Evolutionary conservation across 2,888 invertebrate genomes (phyloP).

Genomic region (Acanthoscelides obtectus): DNA sequence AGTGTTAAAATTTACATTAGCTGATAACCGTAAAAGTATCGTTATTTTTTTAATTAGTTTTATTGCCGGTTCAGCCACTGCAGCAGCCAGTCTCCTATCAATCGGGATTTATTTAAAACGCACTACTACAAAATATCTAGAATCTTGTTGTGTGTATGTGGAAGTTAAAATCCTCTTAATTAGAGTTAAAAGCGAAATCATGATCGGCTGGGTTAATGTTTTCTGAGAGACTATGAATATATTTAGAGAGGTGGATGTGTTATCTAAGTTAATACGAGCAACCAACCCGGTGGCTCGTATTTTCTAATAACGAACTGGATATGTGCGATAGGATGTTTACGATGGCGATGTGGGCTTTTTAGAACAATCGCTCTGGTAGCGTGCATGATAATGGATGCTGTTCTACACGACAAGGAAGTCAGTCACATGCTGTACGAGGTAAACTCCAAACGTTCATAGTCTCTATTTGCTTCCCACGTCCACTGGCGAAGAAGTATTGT

Average conservation of each 20-base stretch:
- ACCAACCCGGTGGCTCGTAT: background rate
- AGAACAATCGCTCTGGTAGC: background rate
- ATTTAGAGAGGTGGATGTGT: constrained; percentile 22
- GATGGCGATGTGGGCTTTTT: background rate
- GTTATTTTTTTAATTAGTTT: constrained; percentile 24
- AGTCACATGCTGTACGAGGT: background rate
- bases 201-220: constrained; percentile 35
- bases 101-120: constrained; percentile 22
- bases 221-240: constrained; percentile 40
- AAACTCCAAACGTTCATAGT: background rate
- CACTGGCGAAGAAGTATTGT: no score
- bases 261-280: constrained; percentile 18
- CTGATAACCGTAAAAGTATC: constrained; percentile 22
- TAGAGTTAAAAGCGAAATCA: constrained; percentile 36
- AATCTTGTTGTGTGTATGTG: constrained; percentile 17
- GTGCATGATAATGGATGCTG: background rate
- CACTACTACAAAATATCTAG: constrained; percentile 21
- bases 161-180: constrained; percentile 30
- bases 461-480: no score
- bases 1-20: constrained; percentile 26
- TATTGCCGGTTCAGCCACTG: constrained; percentile 4
- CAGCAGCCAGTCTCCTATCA: constrained; percentile 9
- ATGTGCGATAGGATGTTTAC: background rate
- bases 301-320: background rate
- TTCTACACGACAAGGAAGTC: background rate